Evolutionary conservation across 2,888 invertebrate species (phyloP), one percentile per base, ranked within the genome.

Genomic region (Drosophila melanocephala): DNA sequence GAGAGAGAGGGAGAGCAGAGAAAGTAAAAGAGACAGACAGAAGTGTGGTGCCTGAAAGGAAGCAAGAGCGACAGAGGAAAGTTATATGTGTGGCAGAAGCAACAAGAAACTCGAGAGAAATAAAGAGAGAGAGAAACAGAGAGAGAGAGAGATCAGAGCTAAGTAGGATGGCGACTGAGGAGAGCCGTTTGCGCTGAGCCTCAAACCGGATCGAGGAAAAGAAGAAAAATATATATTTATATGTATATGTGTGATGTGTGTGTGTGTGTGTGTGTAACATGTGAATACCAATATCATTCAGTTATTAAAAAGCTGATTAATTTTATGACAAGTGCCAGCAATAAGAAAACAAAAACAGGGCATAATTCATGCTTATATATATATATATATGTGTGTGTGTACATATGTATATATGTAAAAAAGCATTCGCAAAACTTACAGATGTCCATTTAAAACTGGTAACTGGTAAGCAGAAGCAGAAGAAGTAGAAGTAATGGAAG

Each of bases 371-470:
- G 16, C 16, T 9, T 5, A 42, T 42, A 42, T 26, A 33, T 26
- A 33, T 47, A 10, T 35, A 16, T 56, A 14, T 37, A 16, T 16
- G 0, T 37, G 5, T 37, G 2, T 37, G 0, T 16, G 2, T 6
- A 4, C 5, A 12, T 12, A 12, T 33, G 12, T 33, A 12, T 35
- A 14, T 14, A 12, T 0, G 14, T 14, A 9, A 32, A 35, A 33
- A 12, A 33, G 57, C 57, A 62, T 39, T 16, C 44, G 72, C 63
- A 35, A 58, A 63, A 72, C 52, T 44, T 32, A 37, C 57, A 51
- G 22, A 58, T 59, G 37, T 60, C 37, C 61, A 64, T 58, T 65
- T 44, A 62, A 73, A 83, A 69, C 83, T 79, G 72, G 69, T 80
- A 72, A 79, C 51, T 26, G 47, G 16, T 26, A 47, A 26, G 62